phyloP scores from a whole-genome alignment of 1,140 invertebrate genomes.

The Tetraneura akinire region DNA sequence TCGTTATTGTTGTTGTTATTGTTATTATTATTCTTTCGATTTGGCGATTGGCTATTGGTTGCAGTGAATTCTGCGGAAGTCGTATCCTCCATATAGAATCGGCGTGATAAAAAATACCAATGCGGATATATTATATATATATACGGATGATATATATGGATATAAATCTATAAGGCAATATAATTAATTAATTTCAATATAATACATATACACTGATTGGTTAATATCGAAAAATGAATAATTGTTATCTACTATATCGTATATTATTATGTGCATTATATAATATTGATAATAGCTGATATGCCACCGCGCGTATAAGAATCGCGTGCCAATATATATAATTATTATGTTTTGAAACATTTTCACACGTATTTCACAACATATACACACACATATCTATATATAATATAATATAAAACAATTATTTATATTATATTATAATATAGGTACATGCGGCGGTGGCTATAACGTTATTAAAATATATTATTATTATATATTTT shows the following conservation, averaged over 20 bases:
- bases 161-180: not conserved
- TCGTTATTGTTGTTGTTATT: not conserved
- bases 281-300: too few relatives aligned
- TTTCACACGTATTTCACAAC: constrained; percentile 41
- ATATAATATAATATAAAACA: not conserved
- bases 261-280: too few relatives aligned
- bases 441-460: too few relatives aligned
- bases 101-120: not conserved
- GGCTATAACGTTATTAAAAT: too few relatives aligned
- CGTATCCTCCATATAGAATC: constrained; percentile 8
- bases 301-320: constrained; percentile 26
- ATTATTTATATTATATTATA: not conserved
- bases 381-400: constrained; percentile 13
- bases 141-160: not conserved
- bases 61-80: not conserved
- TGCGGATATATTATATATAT: not conserved
- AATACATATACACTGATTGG: not conserved
- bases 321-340: constrained; percentile 44
- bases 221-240: not conserved
- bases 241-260: too few relatives aligned
- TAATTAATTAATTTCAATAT: too few relatives aligned
- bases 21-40: too few relatives aligned
- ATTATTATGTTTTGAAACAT: constrained; percentile 36
- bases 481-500: too few relatives aligned
- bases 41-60: not conserved